A percentile compares a stretch with the other conserved stretches of the same genome.
Evolutionary conservation across 2,888 invertebrate genomes (phyloP).

Genomic region (Holacanthella duospinosa): DNA sequence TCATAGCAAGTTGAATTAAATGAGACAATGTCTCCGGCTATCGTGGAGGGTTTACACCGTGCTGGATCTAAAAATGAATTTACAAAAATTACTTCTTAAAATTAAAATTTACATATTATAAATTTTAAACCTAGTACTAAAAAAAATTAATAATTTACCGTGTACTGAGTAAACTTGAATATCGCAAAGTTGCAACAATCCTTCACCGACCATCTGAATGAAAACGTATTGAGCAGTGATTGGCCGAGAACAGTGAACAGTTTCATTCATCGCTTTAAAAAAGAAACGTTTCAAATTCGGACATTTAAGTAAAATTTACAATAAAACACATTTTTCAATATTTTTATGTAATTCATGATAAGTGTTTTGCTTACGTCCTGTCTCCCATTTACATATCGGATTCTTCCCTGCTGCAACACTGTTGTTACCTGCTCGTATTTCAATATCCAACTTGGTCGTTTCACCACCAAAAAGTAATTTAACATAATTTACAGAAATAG

Average conservation of each 20-base stretch:
- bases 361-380: slow-evolving; percentile 47
- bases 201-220: slow-evolving; percentile 78
- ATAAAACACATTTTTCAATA: too few species aligned
- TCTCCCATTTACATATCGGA: slow-evolving; percentile 86
- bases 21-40: slow-evolving; percentile 62
- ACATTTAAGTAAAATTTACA: too few species aligned
- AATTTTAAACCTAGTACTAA: too few species aligned
- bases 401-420: slow-evolving; percentile 69
- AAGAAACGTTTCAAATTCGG: not conserved
- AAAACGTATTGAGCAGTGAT: slow-evolving; percentile 77
- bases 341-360: not conserved
- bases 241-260: slow-evolving; percentile 74
- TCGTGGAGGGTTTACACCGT: slow-evolving; percentile 60
- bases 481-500: not conserved
- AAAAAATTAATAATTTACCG: slow-evolving; percentile 44
- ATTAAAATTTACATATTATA: slow-evolving; percentile 7
- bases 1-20: slow-evolving; percentile 79
- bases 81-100: too few species aligned
- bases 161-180: slow-evolving; percentile 86
- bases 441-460: slow-evolving; percentile 33
- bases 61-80: slow-evolving; percentile 75
- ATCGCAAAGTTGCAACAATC: slow-evolving; percentile 78
- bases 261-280: slow-evolving; percentile 68
- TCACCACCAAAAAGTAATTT: not conserved
- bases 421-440: slow-evolving; percentile 59